Base-by-base conservation (phyloP, 2,797 vertebrate species). In the Allobates femoralis region DNA sequence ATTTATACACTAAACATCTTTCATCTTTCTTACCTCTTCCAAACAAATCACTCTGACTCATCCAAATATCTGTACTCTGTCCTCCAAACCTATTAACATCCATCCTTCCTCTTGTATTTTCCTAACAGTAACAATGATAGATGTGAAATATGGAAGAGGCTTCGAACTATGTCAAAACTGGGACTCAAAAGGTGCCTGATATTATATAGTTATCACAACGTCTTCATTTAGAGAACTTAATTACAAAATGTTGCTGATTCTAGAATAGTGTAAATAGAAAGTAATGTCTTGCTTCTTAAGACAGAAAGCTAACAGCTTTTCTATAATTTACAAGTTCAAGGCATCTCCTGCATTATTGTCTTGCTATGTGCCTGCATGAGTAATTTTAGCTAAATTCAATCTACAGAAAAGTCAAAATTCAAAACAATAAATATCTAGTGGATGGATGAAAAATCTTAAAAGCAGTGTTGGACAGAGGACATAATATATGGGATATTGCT, bases 41-140 rank as follows among this genome's bases (percentile, higher is more conserved):
- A 69, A 81, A 81, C 46, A 67, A 81, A 69, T 69, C 58, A 80
- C 46, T 46, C 37, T 46, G 37, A 80, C 37, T 64, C 56, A 81
- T 81, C 41, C 79, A 81, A 69, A 66, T 81, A 30, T n/a, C 62
- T 81, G 64, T 67, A 14, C 50, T 81, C 50, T 81, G 50, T 81
- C 46, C 79, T 67, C 28, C 41, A 74, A 74, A 64, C 34, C 41
- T 64, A 34, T 74, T 74, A 74, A 74, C 71, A 74, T 74, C 64
- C 50, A 46, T 83, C 34, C 34, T 74, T 74, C 32, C 67, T 19
- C 64, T 50, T 73, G 34, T 41, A 74, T 14, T 74, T 74, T 60
- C n/a, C 30, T 73, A 37, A 60, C 67, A 83, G 69, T 8, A 56
- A 46, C 32, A 83, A 81, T 81, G 19, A 53, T 81, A 30, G 46